A percentile compares a stretch with the other conserved stretches of the same genome.
phyloP scores from a whole-genome alignment of 2,888 invertebrate genomes.

The Adela reaumurella region DNA sequence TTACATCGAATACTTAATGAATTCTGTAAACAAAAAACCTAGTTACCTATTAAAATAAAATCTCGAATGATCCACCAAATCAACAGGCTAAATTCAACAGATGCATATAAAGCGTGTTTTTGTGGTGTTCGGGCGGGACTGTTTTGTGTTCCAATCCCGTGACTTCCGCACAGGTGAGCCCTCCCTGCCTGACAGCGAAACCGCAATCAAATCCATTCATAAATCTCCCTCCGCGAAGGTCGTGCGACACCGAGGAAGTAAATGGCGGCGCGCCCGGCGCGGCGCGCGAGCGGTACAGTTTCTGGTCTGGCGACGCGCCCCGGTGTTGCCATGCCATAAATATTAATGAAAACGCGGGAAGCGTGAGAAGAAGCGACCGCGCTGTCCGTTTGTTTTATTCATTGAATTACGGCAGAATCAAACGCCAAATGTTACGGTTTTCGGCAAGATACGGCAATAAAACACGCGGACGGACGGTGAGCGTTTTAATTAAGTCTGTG shows the following conservation, averaged over 20 bases:
- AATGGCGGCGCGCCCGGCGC: too few relatives aligned
- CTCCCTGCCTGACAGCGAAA: neutral
- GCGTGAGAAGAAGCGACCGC: too few relatives aligned
- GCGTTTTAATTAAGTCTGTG: neutral
- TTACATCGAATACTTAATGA: too few relatives aligned
- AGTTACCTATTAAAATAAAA: too few relatives aligned
- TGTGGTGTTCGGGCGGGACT: too few relatives aligned
- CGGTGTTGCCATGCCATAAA: neutral
- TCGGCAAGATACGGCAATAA: neutral
- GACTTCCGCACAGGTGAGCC: neutral
- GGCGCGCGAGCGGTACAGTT: constrained; percentile 19
- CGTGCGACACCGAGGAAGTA: too few relatives aligned
- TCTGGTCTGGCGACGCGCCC: neutral
- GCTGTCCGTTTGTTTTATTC: neutral
- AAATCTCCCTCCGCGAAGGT: too few relatives aligned
- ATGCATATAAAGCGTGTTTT: too few relatives aligned
- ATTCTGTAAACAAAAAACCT: too few relatives aligned
- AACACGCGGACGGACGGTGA: neutral
- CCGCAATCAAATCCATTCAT: neutral
- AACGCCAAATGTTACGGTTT: neutral
- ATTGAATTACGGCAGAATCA: neutral
- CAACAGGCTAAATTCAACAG: too few relatives aligned
- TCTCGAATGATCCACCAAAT: too few relatives aligned
- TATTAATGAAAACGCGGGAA: neutral
- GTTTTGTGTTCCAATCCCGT: neutral